Conservation (phyloP, 2,113 vertebrate genomes). For the Pachypanchax playfairii region DNA sequence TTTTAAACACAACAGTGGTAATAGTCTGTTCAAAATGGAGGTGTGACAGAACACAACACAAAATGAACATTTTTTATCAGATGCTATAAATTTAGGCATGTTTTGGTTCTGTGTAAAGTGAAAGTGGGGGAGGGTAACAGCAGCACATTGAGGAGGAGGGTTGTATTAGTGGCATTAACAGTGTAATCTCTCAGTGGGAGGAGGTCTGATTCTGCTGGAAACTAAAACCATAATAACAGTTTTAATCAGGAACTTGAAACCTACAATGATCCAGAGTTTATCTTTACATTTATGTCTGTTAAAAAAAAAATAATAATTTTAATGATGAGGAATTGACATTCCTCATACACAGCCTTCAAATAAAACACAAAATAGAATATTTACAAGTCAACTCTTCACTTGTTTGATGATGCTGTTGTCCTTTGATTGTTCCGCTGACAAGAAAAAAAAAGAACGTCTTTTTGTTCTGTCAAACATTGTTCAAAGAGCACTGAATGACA, state of each 20-base stretch:
- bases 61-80: too few relatives aligned
- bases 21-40: too few relatives aligned
- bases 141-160: too few relatives aligned
- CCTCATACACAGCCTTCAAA: neutral
- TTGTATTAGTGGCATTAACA: too few relatives aligned
- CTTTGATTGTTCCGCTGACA: constrained; percentile 5
- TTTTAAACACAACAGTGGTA: too few relatives aligned
- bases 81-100: too few relatives aligned
- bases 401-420: constrained; percentile 1
- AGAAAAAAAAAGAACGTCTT: constrained; percentile 5
- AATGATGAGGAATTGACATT: neutral
- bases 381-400: neutral
- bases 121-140: neutral
- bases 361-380: neutral
- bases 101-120: neutral
- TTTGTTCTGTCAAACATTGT: neutral
- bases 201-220: neutral
- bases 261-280: neutral
- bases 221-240: neutral
- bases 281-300: neutral
- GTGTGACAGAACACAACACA: too few relatives aligned
- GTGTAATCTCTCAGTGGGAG: neutral
- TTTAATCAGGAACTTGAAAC: neutral
- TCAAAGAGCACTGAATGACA: constrained; percentile 5
- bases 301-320: neutral